Conservation (phyloP, 2,113 vertebrate genomes). For the Stictonetta naevosa region DNA sequence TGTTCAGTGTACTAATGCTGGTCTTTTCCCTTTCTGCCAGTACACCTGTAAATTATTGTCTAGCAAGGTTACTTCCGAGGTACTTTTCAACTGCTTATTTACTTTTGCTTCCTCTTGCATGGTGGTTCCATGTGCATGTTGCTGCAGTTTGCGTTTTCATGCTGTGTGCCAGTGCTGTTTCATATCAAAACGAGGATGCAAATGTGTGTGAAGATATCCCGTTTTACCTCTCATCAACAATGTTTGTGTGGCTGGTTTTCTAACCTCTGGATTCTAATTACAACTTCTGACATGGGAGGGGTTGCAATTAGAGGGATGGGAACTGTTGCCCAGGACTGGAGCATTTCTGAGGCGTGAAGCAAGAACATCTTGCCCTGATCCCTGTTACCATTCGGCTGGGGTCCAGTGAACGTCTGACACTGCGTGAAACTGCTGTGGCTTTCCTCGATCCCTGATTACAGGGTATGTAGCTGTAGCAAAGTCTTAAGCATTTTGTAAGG, state of each 20-base stretch:
- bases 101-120: conserved; percentile 76
- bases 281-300: not conserved
- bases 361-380: not conserved
- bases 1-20: conserved; percentile 85
- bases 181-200: not conserved
- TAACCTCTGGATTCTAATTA: not conserved
- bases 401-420: not conserved
- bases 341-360: not conserved
- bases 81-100: conserved; percentile 83
- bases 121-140: conserved; percentile 72
- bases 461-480: not conserved
- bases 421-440: not conserved
- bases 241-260: conserved; percentile 18
- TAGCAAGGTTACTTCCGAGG: conserved; percentile 96
- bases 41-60: conserved; percentile 95
- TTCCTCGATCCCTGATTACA: not conserved
- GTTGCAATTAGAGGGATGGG: not conserved
- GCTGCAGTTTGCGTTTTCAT: conserved; percentile 40
- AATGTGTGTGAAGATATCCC: not conserved
- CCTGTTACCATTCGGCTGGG: not conserved
- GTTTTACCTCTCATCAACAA: not conserved
- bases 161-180: conserved; percentile 21
- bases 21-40: conserved; percentile 91
- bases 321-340: not conserved
- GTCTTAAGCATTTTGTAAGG: not conserved